Evolutionary conservation across 1,140 invertebrate genomes (phyloP).

Genomic region (Battus philenor): DNA sequence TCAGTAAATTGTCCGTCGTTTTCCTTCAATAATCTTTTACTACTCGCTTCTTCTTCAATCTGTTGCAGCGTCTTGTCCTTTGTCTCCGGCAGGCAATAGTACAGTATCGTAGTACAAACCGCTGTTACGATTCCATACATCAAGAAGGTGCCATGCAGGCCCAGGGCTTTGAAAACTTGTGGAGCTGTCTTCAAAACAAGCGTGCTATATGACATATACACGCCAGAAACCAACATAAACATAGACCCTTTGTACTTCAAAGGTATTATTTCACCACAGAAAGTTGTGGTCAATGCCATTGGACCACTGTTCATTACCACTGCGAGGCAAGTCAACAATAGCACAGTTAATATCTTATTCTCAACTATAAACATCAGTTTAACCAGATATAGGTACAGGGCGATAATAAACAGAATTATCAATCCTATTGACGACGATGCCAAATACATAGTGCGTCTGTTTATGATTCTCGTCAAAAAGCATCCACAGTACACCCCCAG

Average conservation of each 20-base stretch:
- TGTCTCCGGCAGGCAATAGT: conserved; percentile 32
- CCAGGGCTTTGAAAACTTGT: conserved; percentile 22
- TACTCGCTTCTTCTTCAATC: conserved; percentile 28
- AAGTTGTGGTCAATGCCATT: conserved; percentile 25
- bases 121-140: conserved; percentile 23
- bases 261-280: conserved; percentile 31
- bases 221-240: conserved; percentile 23
- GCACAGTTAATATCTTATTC: conserved; percentile 21
- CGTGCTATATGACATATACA: conserved; percentile 18
- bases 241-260: conserved; percentile 23
- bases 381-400: conserved; percentile 29
- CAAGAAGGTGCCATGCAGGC: conserved; percentile 28
- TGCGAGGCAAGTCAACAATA: conserved; percentile 22
- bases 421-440: conserved; percentile 16
- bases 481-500: conserved; percentile 28
- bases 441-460: conserved; percentile 22
- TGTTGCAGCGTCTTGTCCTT: conserved; percentile 32
- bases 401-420: conserved; percentile 25
- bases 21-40: conserved; percentile 15
- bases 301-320: conserved; percentile 22
- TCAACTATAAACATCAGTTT: conserved; percentile 22
- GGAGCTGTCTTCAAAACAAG: conserved; percentile 26
- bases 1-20: too few relatives aligned
- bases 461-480: conserved; percentile 21
- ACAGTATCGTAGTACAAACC: conserved; percentile 25